Evolutionary conservation across 2,113 vertebrate species (phyloP), one percentile per base, ranked within the genome.

Genomic region (Bujurquina vittata): DNA sequence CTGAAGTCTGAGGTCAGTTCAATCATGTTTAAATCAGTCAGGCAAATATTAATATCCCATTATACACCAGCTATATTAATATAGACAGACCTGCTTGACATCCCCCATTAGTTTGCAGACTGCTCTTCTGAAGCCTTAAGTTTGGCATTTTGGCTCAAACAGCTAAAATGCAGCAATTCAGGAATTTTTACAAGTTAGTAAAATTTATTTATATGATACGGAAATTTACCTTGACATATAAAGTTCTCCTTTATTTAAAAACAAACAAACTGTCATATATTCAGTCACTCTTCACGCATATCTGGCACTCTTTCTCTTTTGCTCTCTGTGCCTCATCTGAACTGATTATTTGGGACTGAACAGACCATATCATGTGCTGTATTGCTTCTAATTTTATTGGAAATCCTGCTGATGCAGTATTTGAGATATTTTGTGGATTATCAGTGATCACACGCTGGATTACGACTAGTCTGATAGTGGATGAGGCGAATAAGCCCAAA

Each of bases 401-500:
- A 79, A 83, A 85, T 89, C 75, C 76, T 33, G 56, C 78, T 58
- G 77, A 75, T 77, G 10, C 43, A 72, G 75, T 77, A 79, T 77
- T 80, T 79, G 76, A 56, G 57, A 82, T 76, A 63, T 79, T 88
- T 63, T 11, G n/a, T 62, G 86, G 92, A 84, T 93, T 86, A 81
- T 74, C 63, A 49, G 77, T 57, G 83, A 93, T 86, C 79, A 87
- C 82, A 87, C 17, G 4, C 80, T 82, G 84, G 90, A 92, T 91
- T 91, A 77, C 76, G 74, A 54, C 80, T 52, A 46, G 75, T 84
- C 81, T 40, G 75, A 86, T 79, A 84, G 77, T 65, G 80, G 84
- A 86, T 91, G 63, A 90, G 57, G 59, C 33, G 18, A 93, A 78
- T 87, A 79, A 93, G 62, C 88, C 84, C 57, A 67, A 88, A 88